A percentile compares a stretch with the other conserved stretches of the same genome.
Conservation (phyloP, 1,140 invertebrate species). For the Zaprionus africanus region DNA sequence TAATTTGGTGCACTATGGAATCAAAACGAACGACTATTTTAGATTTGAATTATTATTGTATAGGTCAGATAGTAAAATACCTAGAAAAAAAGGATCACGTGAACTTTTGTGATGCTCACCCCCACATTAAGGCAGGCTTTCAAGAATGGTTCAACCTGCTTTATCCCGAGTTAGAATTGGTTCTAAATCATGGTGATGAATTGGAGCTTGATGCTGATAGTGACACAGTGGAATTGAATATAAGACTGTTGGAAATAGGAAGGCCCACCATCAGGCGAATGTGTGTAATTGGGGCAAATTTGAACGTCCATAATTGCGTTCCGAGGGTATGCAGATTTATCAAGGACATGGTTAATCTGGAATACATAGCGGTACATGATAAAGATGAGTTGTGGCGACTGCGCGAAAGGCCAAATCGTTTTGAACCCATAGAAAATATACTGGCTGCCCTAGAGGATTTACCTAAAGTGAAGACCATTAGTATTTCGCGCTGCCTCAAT, state of each 20-base stretch:
- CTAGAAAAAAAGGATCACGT: constrained; percentile 15
- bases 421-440: not conserved
- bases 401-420: not conserved
- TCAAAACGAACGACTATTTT: constrained; percentile 10
- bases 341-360: not conserved
- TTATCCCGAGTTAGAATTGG: not conserved
- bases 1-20: not conserved
- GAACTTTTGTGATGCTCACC: not conserved
- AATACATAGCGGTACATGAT: not conserved
- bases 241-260: not conserved
- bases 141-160: not conserved
- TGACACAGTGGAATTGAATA: not conserved
- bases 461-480: not conserved
- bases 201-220: not conserved
- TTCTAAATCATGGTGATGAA: not conserved
- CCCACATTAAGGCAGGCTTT: not conserved
- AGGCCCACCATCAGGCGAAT: not conserved
- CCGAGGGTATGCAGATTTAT: not conserved
- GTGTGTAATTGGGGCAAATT: not conserved
- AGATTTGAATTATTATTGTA: constrained; percentile 27
- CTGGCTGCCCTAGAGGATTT: not conserved
- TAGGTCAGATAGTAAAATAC: constrained; percentile 22
- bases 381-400: not conserved
- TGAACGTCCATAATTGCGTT: not conserved
- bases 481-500: not conserved